Evolutionary conservation across 2,113 vertebrate species (phyloP).

Genomic region (Chelonoidis abingdonii): DNA sequence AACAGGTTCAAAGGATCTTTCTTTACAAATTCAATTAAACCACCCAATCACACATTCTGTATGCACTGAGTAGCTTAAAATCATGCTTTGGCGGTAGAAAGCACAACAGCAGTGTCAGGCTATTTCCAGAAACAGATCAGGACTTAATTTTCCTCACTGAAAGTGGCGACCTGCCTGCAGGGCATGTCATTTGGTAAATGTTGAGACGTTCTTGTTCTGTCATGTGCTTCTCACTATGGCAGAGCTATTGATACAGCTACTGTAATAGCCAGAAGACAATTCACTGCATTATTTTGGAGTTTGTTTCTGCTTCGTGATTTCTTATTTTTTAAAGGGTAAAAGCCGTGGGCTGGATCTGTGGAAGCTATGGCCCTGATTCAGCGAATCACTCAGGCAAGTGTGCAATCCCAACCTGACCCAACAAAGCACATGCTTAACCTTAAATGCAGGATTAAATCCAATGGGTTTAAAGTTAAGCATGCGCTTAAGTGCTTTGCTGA

Average conservation of each 20-base stretch:
- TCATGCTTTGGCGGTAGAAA: not conserved
- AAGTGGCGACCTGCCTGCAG: constrained; percentile 24
- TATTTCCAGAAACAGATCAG: not conserved
- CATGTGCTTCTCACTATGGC: constrained; percentile 66
- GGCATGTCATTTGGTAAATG: not conserved
- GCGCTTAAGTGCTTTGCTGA: constrained; percentile 25
- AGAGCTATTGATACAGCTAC: constrained; percentile 65
- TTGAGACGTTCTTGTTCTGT: not conserved
- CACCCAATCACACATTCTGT: not conserved
- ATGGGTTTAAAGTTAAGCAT: constrained; percentile 25
- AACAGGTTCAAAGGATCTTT: not conserved
- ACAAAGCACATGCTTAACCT: constrained; percentile 51
- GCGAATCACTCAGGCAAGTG: not conserved
- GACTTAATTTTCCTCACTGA: not conserved
- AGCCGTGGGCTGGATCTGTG: fast-evolving
- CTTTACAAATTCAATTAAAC: fast-evolving
- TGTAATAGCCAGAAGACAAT: constrained; percentile 45
- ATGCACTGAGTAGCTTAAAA: not conserved
- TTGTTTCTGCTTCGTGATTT: not conserved
- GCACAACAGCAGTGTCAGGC: not conserved
- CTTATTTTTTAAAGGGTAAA: not conserved
- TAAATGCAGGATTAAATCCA: not conserved
- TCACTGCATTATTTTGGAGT: not conserved
- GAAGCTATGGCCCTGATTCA: constrained; percentile 25
- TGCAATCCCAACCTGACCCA: constrained; percentile 40